Conservation (phyloP, 2,888 invertebrate genomes). For the Merodon equestris region DNA sequence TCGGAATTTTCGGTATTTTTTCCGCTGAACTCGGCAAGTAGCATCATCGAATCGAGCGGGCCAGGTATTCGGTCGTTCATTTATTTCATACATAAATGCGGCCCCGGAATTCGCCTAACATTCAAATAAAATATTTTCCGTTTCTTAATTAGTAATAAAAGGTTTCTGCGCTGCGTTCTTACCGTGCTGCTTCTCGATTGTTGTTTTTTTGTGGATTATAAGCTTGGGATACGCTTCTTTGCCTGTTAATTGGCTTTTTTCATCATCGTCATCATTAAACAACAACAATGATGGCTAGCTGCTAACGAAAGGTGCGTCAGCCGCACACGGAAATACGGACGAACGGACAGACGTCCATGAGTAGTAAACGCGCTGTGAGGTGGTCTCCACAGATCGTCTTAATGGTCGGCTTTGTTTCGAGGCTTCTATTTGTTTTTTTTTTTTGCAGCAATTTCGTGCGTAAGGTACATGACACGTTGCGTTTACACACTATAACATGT, state of each 20-base stretch:
- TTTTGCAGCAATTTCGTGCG: constrained; percentile 34
- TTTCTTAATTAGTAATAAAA: constrained; percentile 69
- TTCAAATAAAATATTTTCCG: constrained; percentile 68
- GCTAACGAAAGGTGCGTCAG: constrained; percentile 56
- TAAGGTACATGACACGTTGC: constrained; percentile 47
- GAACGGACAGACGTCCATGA: neutral
- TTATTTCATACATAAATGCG: constrained; percentile 68
- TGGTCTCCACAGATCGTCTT: constrained; percentile 22
- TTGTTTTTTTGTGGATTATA: constrained; percentile 45
- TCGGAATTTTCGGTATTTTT: constrained; percentile 65
- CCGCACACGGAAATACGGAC: constrained; percentile 54
- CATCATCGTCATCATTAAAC: no score
- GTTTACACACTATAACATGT: constrained; percentile 49
- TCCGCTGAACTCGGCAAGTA: constrained; percentile 36
- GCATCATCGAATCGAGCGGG: constrained; percentile 5
- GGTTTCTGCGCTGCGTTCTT: constrained; percentile 45
- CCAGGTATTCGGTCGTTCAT: constrained; percentile 65
- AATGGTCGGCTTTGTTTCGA: constrained; percentile 64
- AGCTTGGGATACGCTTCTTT: constrained; percentile 38
- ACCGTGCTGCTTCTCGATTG: neutral
- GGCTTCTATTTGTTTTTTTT: neutral
- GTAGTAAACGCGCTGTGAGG: constrained; percentile 43
- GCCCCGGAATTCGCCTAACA: constrained; percentile 65
- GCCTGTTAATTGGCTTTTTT: constrained; percentile 67
- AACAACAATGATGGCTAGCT: neutral